phyloP scores from a whole-genome alignment of 1,140 invertebrate species.

The Saxidomus purpurata region DNA sequence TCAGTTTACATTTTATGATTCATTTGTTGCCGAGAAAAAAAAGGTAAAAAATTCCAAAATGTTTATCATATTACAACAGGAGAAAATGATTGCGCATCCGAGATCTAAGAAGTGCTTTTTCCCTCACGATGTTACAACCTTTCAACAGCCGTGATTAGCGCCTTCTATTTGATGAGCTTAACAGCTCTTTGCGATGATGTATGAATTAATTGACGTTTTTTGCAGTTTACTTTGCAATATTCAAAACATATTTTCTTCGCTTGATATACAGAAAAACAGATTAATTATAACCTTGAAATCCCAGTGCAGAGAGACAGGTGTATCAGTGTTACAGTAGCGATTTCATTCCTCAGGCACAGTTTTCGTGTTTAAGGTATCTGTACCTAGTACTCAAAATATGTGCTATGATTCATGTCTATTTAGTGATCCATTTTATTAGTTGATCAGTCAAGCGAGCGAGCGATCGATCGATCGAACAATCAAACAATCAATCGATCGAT shows the following conservation, averaged over 20 bases:
- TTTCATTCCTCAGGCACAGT: not conserved
- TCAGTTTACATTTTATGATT: not conserved
- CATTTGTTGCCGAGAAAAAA: not conserved
- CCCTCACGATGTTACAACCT: not conserved
- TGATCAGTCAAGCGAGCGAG: no score
- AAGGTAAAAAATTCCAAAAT: not conserved
- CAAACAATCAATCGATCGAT: no score
- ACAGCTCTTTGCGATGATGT: conserved; percentile 1
- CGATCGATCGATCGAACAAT: no score
- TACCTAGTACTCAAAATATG: no score
- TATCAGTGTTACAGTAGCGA: not conserved
- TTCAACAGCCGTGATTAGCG: conserved; percentile 18
- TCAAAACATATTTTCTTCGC: conserved; percentile 49
- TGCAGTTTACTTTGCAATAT: conserved; percentile 35
- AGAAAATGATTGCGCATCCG: not conserved
- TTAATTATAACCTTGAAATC: conserved; percentile 23
- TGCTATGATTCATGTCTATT: no score
- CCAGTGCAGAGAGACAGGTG: conserved; percentile 15
- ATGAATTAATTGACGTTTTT: conserved; percentile 35
- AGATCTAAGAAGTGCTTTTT: not conserved
- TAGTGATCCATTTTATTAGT: no score
- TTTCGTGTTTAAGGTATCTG: not conserved
- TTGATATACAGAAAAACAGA: conserved; percentile 32
- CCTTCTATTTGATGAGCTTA: not conserved
- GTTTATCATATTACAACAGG: not conserved